Evolutionary conservation across 2,797 vertebrate genomes (phyloP).

Genomic region (Ambastaia sidthimunki): DNA sequence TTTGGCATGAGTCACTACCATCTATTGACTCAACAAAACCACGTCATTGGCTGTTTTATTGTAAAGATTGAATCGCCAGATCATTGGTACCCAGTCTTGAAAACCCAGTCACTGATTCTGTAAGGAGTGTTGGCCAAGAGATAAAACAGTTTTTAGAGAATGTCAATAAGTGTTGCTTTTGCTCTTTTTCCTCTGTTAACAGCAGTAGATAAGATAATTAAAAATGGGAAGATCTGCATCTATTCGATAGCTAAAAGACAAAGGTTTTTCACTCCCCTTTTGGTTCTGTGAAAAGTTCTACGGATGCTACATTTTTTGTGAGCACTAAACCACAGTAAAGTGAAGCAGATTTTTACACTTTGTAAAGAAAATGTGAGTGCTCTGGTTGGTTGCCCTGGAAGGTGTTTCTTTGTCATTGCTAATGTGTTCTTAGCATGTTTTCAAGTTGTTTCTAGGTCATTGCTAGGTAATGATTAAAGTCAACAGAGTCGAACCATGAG

Average conservation of each 20-base stretch:
- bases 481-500: neutral
- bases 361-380: neutral
- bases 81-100: slow-evolving; percentile 36
- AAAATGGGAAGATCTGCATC: slow-evolving; percentile 14
- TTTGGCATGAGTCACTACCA: slow-evolving; percentile 57
- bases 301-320: slow-evolving; percentile 3
- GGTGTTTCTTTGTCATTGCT: slow-evolving; percentile 6
- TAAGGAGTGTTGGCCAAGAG: slow-evolving; percentile 21
- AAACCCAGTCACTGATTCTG: slow-evolving; percentile 27
- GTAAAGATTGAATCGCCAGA: slow-evolving; percentile 44
- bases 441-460: neutral
- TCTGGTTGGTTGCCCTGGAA: neutral
- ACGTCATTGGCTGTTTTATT: slow-evolving; percentile 49
- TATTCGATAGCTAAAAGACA: slow-evolving; percentile 27
- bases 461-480: neutral
- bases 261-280: slow-evolving; percentile 16
- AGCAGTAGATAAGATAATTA: slow-evolving; percentile 38
- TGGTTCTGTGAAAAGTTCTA: neutral
- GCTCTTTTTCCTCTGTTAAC: neutral
- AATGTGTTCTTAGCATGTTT: neutral
- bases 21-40: slow-evolving; percentile 55
- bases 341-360: slow-evolving; percentile 6
- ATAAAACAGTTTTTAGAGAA: slow-evolving; percentile 40
- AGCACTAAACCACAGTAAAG: neutral
- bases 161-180: slow-evolving; percentile 43